Base-by-base conservation (phyloP, 2,113 vertebrate genomes). In the Callopanchax toddi region DNA sequence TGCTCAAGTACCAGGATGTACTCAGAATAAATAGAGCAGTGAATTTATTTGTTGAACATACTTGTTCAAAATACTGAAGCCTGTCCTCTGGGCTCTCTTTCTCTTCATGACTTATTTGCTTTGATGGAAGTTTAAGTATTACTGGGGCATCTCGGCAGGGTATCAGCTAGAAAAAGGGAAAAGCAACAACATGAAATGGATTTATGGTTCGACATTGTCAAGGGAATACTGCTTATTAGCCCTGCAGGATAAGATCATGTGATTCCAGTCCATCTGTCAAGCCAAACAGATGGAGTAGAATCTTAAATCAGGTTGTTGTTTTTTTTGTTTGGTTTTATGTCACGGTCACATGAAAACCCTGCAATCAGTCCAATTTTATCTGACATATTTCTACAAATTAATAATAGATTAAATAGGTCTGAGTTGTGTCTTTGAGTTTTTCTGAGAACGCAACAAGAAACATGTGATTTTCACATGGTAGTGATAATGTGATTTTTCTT, bases 181-280 rank as follows among this genome's bases (percentile, higher is more conserved):
- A 58, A 46, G 58, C 48, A 67, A 78, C 78, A 88, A 80, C 66
- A 70, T 83, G 61, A 91, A 89, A 59, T 84, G 74, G 84, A 79
- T 89, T 91, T 87, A 61, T 89, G 78, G 75, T 79, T 83, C 82
- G 83, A 8, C 50, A 32, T 71, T 75, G 67, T 66, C 75, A 3
- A 67, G 84, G 77, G 84, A 78, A 29, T 61, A 2, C 49, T 34
- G 59, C 43, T 70, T 68, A 37, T 59, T 72, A 67, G 69, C 67
- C 76, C 82, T 37, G 44, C 63, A 55, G 87, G 60, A 12, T 10
- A 43, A 59, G 20, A 46, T 52, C 62, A 54, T 64, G 42, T 65
- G 60, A 82, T 43, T 63, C 60, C 48, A 51, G 60, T 52, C 48
- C 62, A 58, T 37, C 64, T 42, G 59, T 20, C 45, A 50, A 22